These are phyloP conservation scores for Machimus rusticus DNA, from an alignment of 2,888 invertebrate genomes.

Conservation along the genomic window DNA sequence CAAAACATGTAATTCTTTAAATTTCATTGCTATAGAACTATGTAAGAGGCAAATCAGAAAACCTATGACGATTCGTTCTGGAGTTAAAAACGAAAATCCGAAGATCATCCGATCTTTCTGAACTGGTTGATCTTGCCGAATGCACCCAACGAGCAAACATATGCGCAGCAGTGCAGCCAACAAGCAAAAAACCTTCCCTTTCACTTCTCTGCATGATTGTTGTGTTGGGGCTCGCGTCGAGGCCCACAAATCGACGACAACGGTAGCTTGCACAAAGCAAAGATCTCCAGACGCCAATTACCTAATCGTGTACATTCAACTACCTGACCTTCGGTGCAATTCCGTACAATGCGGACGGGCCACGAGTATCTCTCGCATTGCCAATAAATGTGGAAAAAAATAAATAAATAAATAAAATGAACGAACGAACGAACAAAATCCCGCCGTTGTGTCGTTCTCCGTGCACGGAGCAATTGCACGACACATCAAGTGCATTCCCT, in stretches of 20 bases:
- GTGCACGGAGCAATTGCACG: background rate
- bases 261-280: background rate
- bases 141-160: background rate
- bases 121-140: background rate
- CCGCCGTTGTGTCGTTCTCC: background rate
- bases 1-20: too few species aligned
- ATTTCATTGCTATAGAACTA: too few species aligned
- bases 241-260: background rate
- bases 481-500: conserved; percentile 33
- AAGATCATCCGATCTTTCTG: background rate
- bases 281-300: conserved; percentile 34
- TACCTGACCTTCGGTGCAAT: conserved; percentile 36
- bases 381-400: background rate
- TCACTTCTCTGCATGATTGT: background rate
- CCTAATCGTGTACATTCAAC: conserved; percentile 34
- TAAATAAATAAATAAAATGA: background rate
- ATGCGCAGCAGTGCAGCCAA: background rate
- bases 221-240: background rate
- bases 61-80: background rate
- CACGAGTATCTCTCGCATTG: background rate
- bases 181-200: background rate
- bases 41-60: background rate
- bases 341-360: conserved; percentile 2
- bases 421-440: background rate
- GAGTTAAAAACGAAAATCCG: background rate